These are phyloP conservation scores for Marisa cornuarietis DNA, from an alignment of 1,140 invertebrate species.

Conservation along the genomic window DNA sequence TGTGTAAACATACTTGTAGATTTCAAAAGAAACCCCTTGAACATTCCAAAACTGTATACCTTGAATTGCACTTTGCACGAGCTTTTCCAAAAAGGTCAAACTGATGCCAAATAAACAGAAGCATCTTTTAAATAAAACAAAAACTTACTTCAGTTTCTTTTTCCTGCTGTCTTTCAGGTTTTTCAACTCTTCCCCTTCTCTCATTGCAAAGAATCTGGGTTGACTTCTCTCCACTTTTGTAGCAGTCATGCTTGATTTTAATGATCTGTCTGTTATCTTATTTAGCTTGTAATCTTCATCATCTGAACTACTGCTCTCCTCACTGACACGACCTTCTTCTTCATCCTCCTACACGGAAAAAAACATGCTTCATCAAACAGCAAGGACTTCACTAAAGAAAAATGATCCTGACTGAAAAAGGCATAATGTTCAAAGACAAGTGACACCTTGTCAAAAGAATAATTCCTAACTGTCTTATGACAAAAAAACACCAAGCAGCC, in stretches of 20 bases:
- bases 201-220: conserved; percentile 75
- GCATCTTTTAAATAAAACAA: conserved; percentile 5
- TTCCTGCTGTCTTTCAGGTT: conserved; percentile 63
- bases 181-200: conserved; percentile 73
- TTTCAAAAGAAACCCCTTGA: too few species aligned
- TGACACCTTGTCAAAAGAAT: background rate
- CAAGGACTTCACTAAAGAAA: background rate
- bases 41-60: too few species aligned
- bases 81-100: too few species aligned
- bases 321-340: conserved; percentile 61
- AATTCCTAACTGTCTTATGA: conserved; percentile 16
- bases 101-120: too few species aligned
- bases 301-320: conserved; percentile 72
- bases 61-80: too few species aligned
- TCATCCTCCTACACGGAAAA: conserved; percentile 54
- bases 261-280: background rate
- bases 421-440: background rate
- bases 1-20: too few species aligned
- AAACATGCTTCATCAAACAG: background rate
- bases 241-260: background rate
- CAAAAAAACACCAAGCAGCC: background rate
- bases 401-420: too few species aligned
- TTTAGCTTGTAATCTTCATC: conserved; percentile 2
- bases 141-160: conserved; percentile 66
- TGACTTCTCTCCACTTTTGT: background rate